Base-by-base conservation (phyloP, 2,113 vertebrate species). In the Sapajus apella region DNA sequence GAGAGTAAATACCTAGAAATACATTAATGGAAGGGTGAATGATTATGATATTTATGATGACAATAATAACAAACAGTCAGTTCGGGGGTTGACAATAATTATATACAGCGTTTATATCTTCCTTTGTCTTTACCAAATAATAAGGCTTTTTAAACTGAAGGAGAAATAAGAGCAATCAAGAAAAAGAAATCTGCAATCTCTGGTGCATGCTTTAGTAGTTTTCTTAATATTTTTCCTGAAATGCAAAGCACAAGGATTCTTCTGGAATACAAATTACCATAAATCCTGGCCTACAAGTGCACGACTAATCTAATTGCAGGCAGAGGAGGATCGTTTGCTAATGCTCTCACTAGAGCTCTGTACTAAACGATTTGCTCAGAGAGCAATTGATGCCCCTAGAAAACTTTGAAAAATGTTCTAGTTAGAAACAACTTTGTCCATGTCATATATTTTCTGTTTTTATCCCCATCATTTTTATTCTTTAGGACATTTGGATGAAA, bases 401-500 rank as follows among this genome's bases (percentile, higher is more conserved):
- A 98, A 99, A 98, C 97, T 98, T 98, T 98, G 97, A 98, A 98
- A 98, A 98, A 97, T 97, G 92, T 97, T 98, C 89, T 92, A 96
- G 97, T 98, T 98, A 98, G 98, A 98, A 98, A 96, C 97, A 98
- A 97, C 91, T 98, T 98, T 98, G 97, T 98, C 98, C 97, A 35
- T 98, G 98, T 98, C 98, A 98, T 96, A 95, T 97, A 97, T 87
- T 97, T 98, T 98, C 98, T 98, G 95, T 8, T 96, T 98, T 98
- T 97, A 98, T 97, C 96, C 98, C 98, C 97, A 98, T 98, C 96
- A 98, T 98, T 98, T 98, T 98, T 98, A 98, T 98, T 97, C 96
- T 98, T 94, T 97, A 86, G 83, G 97, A 98, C 98, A 97, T 87
- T 87, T 9, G 12, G 95, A 94, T 98, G 91, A 98, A 92, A 98